phyloP scores from a whole-genome alignment of 2,888 invertebrate species.

The Ferdinandea cuprea region DNA sequence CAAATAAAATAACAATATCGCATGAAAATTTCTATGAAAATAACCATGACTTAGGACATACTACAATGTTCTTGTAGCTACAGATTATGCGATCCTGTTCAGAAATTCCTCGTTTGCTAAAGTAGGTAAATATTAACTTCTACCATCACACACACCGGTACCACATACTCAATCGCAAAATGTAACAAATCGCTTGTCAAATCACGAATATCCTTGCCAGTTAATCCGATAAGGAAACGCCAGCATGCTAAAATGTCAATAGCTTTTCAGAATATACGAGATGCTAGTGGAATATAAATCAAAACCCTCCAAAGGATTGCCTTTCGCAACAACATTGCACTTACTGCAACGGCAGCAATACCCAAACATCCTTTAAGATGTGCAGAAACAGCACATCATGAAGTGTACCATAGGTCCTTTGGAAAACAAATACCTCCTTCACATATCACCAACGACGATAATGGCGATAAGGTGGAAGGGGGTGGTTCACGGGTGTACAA shows the following conservation, averaged over 20 bases:
- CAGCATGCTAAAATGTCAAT: slow-evolving; percentile 66
- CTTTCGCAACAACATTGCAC: slow-evolving; percentile 49
- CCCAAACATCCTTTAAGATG: slow-evolving; percentile 54
- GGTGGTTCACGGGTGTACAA: neutral
- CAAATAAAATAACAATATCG: no score
- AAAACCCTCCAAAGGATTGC: slow-evolving; percentile 20
- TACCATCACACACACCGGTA: slow-evolving; percentile 4
- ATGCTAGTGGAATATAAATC: slow-evolving; percentile 66
- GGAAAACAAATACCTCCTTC: slow-evolving; percentile 56
- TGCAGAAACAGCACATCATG: slow-evolving; percentile 50
- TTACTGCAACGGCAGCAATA: slow-evolving; percentile 51
- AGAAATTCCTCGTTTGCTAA: slow-evolving; percentile 25
- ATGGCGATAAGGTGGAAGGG: neutral
- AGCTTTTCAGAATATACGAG: slow-evolving; percentile 59
- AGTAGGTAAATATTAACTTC: slow-evolving; percentile 44
- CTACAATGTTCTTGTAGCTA: no score
- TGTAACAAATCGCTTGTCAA: slow-evolving; percentile 60
- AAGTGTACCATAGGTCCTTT: slow-evolving; percentile 44
- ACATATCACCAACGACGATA: slow-evolving; percentile 27
- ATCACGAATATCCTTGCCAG: slow-evolving; percentile 45
- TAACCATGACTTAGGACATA: no score
- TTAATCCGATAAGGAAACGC: slow-evolving; percentile 67
- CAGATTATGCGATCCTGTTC: slow-evolving; percentile 11
- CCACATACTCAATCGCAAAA: slow-evolving; percentile 11
- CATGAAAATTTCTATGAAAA: no score